These are phyloP conservation scores for Xyrauchen texanus DNA, from an alignment of 2,113 vertebrate species.

Conservation along the genomic window DNA sequence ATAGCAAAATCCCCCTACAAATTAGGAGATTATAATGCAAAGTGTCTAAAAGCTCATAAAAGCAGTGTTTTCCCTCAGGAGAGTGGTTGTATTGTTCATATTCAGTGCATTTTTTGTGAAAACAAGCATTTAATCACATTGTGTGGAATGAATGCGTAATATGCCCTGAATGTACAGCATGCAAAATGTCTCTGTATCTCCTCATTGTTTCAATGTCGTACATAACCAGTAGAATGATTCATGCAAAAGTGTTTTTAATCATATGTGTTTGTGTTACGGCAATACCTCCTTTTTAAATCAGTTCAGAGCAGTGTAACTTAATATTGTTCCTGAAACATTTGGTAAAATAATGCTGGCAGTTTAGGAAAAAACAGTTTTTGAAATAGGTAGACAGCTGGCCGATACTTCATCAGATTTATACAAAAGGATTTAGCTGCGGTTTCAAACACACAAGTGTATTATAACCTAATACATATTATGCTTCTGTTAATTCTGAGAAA, in stretches of 20 bases:
- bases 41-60: constrained; percentile 48
- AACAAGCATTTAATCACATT: constrained; percentile 58
- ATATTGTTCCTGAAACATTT: constrained; percentile 61
- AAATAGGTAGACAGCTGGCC: constrained; percentile 75
- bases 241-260: background rate
- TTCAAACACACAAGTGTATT: constrained; percentile 65
- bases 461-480: constrained; percentile 56
- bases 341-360: constrained; percentile 63
- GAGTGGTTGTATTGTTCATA: constrained; percentile 47
- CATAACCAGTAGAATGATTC: constrained; percentile 7
- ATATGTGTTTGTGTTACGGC: background rate
- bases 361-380: constrained; percentile 43
- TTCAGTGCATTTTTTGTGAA: constrained; percentile 51
- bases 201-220: background rate
- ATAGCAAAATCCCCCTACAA: constrained; percentile 41
- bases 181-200: constrained; percentile 1
- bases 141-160: constrained; percentile 48
- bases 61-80: constrained; percentile 36
- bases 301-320: background rate
- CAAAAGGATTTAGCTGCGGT: constrained; percentile 71
- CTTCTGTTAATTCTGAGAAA: constrained; percentile 46
- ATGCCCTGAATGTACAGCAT: constrained; percentile 27
- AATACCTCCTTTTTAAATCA: background rate
- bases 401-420: constrained; percentile 74
- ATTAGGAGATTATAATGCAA: constrained; percentile 43